Base-by-base conservation (phyloP, 2,888 invertebrate genomes). In the Thereva nobilitata region DNA sequence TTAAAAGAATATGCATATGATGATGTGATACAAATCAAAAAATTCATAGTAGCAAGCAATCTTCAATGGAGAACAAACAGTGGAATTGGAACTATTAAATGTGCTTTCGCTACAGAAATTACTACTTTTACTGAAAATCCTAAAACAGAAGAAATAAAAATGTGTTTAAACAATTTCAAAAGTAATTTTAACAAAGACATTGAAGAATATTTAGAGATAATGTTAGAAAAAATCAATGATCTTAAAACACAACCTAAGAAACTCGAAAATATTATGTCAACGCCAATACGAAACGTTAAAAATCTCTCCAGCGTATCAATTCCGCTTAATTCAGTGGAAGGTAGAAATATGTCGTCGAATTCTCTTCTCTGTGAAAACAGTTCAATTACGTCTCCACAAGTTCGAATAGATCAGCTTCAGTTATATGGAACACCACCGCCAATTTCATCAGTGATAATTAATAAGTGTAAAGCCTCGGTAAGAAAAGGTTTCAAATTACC, bases 111-210 rank as follows among this genome's bases (percentile, higher is more conserved):
- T 1, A 87, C 86, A 3, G 89, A 89, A 71, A 83, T 83, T 61
- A 84, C 86, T 0, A 78, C 81, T 70, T 86, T 90, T 71, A 86
- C 88, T 0, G 83, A 83, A 74, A 85, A 85, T 71, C 87, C 90
- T 0, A 85, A 84, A 73, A 82, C 83, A 70, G 75, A 76, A 57
- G 79, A 81, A 71, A 78, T 87, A 1, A 80, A 81, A 64, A 78
- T 82, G 54, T 78, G 83, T 9, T 72, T 86, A 5, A 79, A 84
- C 0, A 76, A 78, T 37, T 78, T 89, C 1, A 80, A 78, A 66
- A 76, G 78, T 54, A 64, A 55, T 70, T 76, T 78, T 67, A 56
- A 77, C 71, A 41, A 75, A 49, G 68, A 74, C 4, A 8, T 66
- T 4, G 8, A 23, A 10, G 59, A 67, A 52, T 72, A 77, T 55